Evolutionary conservation across 2,113 vertebrate species (phyloP).

Genomic region (Amblyornis subalaris): DNA sequence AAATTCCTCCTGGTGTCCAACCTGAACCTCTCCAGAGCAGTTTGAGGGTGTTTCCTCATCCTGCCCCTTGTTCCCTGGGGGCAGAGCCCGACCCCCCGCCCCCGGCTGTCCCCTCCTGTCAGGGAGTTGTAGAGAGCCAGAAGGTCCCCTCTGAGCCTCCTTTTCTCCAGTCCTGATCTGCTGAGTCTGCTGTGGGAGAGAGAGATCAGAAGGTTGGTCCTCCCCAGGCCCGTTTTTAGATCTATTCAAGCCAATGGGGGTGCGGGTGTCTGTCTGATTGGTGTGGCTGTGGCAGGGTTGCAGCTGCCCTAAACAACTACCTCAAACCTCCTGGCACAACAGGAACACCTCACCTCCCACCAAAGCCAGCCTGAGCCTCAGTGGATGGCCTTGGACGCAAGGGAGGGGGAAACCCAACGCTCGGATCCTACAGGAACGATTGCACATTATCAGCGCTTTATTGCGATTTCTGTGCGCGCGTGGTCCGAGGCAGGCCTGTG

Average conservation of each 20-base stretch:
- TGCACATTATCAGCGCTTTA: background rate
- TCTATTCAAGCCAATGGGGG: background rate
- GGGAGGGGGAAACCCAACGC: background rate
- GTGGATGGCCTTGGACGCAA: background rate
- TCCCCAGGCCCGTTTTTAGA: background rate
- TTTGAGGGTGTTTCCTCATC: background rate
- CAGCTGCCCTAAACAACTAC: background rate
- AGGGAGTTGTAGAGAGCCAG: background rate
- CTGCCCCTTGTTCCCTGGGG: background rate
- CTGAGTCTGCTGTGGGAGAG: background rate
- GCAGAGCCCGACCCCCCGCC: accelerated
- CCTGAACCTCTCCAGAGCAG: background rate
- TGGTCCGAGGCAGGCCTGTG: background rate
- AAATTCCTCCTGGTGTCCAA: background rate
- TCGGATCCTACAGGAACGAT: background rate
- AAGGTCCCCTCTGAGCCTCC: background rate
- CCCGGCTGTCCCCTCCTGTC: background rate
- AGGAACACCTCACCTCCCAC: background rate
- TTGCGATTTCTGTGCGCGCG: background rate
- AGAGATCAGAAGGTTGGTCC: accelerated
- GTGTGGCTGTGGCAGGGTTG: background rate
- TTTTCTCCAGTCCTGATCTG: background rate
- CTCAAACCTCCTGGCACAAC: background rate
- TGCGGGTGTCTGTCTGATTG: accelerated
- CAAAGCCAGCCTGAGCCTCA: background rate